Base-by-base conservation (phyloP, 2,888 invertebrate species). In the Apamea sordens region DNA sequence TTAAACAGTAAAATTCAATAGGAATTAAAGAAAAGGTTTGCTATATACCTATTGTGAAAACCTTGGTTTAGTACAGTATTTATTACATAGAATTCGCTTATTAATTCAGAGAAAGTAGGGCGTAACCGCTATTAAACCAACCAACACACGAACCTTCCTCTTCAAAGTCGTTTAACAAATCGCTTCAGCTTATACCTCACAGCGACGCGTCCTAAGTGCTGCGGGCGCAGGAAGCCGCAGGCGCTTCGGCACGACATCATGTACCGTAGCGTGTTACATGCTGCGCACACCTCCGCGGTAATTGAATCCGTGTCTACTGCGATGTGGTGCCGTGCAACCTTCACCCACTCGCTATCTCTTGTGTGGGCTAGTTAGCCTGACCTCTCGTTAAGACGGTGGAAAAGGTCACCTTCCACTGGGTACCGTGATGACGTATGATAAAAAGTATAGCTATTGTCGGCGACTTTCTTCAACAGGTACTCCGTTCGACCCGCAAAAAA, bases 201-300 rank as follows among this genome's bases (percentile, higher is more conserved):
- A 77, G 67, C 85, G 76, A 80, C 81, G 81, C 81, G 89, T 87
- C 89, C 91, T 95, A 94, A 95, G 95, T 95, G 94, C 92, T 93
- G 93, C 89, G 94, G 94, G 93, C 92, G 92, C 93, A 93, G 94
- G 93, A 94, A 94, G 93, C 95, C 95, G 90, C 95, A 95, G 92
- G 92, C 92, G 92, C 92, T 93, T 91, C 91, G 84, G 90, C 92
- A 92, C 91, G 92, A 91, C 93, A 92, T 89, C 92, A 86, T 89
- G 91, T 89, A 87, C 89, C 89, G 86, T 92, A 90, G 92, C 93
- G 93, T 94, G 94, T 92, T 92, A 93, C 93, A 93, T 91, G 93
- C 93, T 90, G 91, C 92, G 90, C 94, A 93, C 93, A 93, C 94
- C 93, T 93, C 92, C 92, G 78, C 91, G 89, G 92, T 94, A 95